Conservation (phyloP, 2,113 vertebrate species). For the Labrus mixtus region DNA sequence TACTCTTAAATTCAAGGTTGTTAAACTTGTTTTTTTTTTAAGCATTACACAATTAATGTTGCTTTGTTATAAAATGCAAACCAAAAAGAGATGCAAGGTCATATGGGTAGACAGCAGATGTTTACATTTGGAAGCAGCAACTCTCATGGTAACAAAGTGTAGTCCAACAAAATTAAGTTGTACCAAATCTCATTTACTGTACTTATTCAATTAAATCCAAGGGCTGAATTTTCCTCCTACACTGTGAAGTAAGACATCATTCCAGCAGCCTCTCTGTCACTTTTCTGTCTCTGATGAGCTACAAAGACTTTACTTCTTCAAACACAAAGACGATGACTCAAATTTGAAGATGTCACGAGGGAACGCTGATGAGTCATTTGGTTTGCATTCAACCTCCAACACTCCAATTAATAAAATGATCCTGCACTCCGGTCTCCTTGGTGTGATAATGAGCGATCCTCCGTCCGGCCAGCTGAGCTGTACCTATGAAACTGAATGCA, state of each 20-base stretch:
- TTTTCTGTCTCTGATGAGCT: neutral
- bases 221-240: slow-evolving; percentile 4
- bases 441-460: slow-evolving; percentile 25
- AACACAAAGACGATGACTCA: neutral
- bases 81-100: neutral
- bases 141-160: neutral
- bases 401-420: neutral
- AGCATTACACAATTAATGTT: too few species aligned
- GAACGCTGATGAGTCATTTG: slow-evolving; percentile 10
- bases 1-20: too few species aligned
- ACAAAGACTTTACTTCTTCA: neutral
- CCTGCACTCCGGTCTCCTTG: slow-evolving; percentile 24
- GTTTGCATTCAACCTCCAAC: neutral
- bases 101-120: neutral
- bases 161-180: neutral
- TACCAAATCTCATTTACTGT: neutral
- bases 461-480: neutral
- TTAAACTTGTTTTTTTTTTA: too few species aligned
- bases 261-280: neutral
- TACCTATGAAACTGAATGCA: slow-evolving; percentile 18
- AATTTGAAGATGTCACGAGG: neutral
- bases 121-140: neutral
- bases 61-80: neutral
- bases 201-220: neutral
- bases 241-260: neutral